Conservation (phyloP, 2,888 invertebrate genomes). For the Ophion obscuratus region DNA sequence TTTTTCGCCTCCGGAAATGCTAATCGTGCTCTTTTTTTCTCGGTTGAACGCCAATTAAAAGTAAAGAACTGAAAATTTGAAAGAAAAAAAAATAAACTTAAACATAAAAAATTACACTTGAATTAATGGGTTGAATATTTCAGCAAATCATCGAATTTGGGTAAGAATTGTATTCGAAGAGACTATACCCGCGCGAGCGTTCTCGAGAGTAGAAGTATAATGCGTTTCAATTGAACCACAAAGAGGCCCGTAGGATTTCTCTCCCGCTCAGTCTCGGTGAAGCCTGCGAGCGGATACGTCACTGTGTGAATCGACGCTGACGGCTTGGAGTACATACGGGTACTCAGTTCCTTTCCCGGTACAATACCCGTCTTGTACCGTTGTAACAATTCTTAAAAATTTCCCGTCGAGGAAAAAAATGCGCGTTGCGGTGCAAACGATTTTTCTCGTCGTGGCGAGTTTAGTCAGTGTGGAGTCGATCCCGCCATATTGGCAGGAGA, state of each 20-base stretch:
- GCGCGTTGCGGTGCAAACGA: neutral
- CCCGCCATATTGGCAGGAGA: conserved; percentile 75
- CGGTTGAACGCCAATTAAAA: too few species aligned
- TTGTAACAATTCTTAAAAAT: neutral
- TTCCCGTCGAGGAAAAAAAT: neutral
- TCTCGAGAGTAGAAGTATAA: conserved; percentile 7
- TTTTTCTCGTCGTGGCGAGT: conserved; percentile 19
- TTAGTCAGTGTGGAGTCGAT: neutral
- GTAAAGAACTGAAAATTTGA: too few species aligned
- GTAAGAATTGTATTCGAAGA: too few species aligned
- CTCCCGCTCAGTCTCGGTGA: conserved; percentile 23
- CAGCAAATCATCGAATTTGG: neutral
- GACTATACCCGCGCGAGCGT: neutral
- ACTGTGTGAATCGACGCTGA: neutral
- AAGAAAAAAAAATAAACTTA: too few species aligned
- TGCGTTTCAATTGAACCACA: conserved; percentile 15
- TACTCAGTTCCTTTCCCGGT: neutral
- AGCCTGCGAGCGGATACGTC: conserved; percentile 9
- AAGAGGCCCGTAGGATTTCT: neutral
- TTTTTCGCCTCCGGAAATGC: neutral
- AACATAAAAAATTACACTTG: too few species aligned
- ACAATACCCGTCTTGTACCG: neutral
- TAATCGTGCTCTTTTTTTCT: neutral
- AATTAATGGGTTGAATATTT: neutral
- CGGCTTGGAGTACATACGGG: neutral